Percentiles rank a stretch among this genome's conserved stretches.
Conservation (phyloP, 2,797 vertebrate species). For the Cuniculus paca region DNA sequence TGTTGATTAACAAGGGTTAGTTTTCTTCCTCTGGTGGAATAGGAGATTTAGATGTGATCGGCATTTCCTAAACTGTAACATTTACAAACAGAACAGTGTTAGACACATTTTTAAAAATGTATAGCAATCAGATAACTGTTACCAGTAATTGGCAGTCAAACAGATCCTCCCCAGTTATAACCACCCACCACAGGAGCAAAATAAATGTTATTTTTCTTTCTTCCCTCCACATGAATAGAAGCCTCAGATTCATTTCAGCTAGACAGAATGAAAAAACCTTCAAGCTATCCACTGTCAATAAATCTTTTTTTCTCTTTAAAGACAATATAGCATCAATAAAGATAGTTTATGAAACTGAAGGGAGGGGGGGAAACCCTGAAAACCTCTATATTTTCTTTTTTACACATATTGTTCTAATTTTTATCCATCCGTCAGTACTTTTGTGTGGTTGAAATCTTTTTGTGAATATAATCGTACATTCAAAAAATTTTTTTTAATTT, state of each 20-base stretch:
- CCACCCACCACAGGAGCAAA: slow-evolving; percentile 78
- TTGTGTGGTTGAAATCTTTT: slow-evolving; percentile 43
- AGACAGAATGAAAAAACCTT: slow-evolving; percentile 74
- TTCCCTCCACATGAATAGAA: slow-evolving; percentile 74
- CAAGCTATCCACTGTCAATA: slow-evolving; percentile 76
- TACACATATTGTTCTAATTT: slow-evolving; percentile 54
- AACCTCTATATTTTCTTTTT: slow-evolving; percentile 63
- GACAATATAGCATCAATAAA: slow-evolving; percentile 63
- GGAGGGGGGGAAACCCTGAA: background rate
- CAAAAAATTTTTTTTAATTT: background rate
- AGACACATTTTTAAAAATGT: slow-evolving; percentile 71
- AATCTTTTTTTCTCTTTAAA: slow-evolving; percentile 14
- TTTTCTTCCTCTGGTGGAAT: slow-evolving; percentile 38
- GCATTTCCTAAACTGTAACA: slow-evolving; percentile 28
- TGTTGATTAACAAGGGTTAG: background rate
- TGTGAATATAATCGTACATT: slow-evolving; percentile 35
- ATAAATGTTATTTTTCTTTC: slow-evolving; percentile 79
- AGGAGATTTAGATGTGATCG: background rate
- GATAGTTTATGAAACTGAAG: slow-evolving; percentile 44
- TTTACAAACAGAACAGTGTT: slow-evolving; percentile 64
- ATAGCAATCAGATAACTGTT: slow-evolving; percentile 81
- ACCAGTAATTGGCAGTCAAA: slow-evolving; percentile 81
- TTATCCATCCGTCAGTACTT: slow-evolving; percentile 64
- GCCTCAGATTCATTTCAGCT: slow-evolving; percentile 78
- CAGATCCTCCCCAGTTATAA: slow-evolving; percentile 54